Conservation (phyloP, 2,888 invertebrate species). For the Lycaena phlaeas region DNA sequence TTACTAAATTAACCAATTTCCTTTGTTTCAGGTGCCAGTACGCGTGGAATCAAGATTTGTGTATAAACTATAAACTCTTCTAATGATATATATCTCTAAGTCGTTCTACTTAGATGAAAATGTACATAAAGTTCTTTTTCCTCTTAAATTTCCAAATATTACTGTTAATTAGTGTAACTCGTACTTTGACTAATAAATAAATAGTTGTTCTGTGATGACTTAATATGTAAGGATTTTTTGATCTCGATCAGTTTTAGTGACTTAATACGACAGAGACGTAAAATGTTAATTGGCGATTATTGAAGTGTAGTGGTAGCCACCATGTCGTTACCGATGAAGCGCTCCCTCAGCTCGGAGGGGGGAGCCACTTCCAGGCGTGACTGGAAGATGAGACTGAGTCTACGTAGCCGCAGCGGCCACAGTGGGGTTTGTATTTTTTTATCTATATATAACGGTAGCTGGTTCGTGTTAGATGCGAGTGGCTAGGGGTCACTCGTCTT, state of each 20-base stretch:
- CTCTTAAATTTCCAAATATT: constrained; percentile 7
- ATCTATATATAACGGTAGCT: too few species aligned
- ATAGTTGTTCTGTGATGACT: neutral
- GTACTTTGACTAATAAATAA: neutral
- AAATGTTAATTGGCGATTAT: constrained; percentile 18
- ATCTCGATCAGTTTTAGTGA: neutral
- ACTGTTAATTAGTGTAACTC: neutral
- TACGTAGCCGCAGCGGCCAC: constrained; percentile 78
- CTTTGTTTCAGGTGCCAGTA: constrained; percentile 26
- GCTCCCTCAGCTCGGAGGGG: constrained; percentile 78
- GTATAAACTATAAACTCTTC: neutral
- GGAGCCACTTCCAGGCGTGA: constrained; percentile 73
- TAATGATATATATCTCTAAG: too few species aligned
- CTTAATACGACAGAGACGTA: constrained; percentile 36
- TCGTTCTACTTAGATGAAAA: neutral
- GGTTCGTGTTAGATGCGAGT: too few species aligned
- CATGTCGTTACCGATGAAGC: constrained; percentile 72
- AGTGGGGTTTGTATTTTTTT: constrained; percentile 57
- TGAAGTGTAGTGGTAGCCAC: constrained; percentile 13
- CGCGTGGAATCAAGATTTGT: constrained; percentile 4
- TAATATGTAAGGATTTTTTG: neutral
- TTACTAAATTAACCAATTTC: constrained; percentile 11
- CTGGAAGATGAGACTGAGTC: constrained; percentile 82
- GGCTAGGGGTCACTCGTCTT: too few species aligned
- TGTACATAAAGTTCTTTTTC: constrained; percentile 1